Conservation (phyloP, 2,113 vertebrate genomes). For the Hyperopisus bebe region DNA sequence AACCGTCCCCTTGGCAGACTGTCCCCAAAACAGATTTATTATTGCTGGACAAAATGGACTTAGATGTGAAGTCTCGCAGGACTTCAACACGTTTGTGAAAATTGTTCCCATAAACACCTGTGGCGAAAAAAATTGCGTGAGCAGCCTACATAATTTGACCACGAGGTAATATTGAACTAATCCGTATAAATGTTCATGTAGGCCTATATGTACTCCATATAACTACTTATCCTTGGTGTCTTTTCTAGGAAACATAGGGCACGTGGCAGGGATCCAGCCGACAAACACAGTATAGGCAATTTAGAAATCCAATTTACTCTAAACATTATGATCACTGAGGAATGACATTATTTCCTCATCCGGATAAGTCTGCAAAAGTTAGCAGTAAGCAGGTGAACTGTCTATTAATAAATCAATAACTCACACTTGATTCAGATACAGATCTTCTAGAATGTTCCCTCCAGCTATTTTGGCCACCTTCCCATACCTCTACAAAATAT, state of each 20-base stretch:
- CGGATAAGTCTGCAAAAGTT: background rate
- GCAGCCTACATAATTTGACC: background rate
- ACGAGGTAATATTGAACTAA: background rate
- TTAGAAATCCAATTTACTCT: background rate
- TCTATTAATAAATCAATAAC: background rate
- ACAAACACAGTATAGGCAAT: background rate
- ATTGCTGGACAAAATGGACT: background rate
- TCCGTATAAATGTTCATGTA: background rate
- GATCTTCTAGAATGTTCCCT: background rate
- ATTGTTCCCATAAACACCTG: background rate
- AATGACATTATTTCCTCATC: background rate
- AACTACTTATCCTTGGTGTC: background rate
- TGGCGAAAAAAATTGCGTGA: background rate
- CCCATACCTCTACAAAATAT: background rate
- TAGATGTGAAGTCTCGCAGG: background rate
- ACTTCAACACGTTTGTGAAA: background rate
- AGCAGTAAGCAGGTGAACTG: background rate
- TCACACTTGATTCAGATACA: background rate
- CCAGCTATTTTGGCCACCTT: background rate
- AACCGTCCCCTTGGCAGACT: background rate
- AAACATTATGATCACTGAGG: background rate
- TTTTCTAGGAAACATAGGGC: background rate
- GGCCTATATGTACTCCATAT: background rate
- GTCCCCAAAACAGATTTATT: background rate
- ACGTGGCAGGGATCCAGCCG: background rate